Evolutionary conservation across 2,113 vertebrate species (phyloP), one percentile per base, ranked within the genome.

Genomic region (Apaloderma vittatum): DNA sequence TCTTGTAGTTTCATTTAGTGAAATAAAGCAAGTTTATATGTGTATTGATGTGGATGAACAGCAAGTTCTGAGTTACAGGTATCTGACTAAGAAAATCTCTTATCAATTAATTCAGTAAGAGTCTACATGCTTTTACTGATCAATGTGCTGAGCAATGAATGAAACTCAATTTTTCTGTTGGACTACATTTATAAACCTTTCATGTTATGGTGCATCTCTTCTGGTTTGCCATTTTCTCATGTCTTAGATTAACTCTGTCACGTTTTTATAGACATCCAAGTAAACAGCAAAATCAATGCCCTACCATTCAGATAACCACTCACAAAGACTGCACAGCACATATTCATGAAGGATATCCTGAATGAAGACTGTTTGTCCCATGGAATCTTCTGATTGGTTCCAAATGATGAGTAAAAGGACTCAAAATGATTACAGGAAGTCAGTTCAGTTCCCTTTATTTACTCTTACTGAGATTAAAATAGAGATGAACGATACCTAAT

Each of bases 181-280:
- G 40, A 54, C 22, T 73, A 30, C 70, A 40, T 88, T 86, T 43
- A 70, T 61, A 73, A 91, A 78, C n/a, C 27, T 75, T 51, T 54
- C 26, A 23, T 34, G n/a, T 78, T 71, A 61, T 24, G 86, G n/a
- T 22, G n/a, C 57, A 26, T 67, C 48, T 82, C 37, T 75, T 71
- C 40, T 65, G n/a, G 46, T 82, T 73, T 79, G 46, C 21, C 11
- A 29, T 78, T 40, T 40, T 85, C 86, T 32, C 36, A n/a, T n/a
- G n/a, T 62, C 27, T 79, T 46, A 79, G n/a, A 48, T 76, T 51
- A 90, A 54, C 5, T 30, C 49, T 62, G 26, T 51, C 48, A 62
- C 20, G 3, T 67, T 95, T 94, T 77, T 80, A 74, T 48, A 84
- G 48, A 71, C 34, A 86, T 57, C 62, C 63, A 96, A 92, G 83